Evolutionary conservation across 92 coral and sea anemone genomes (phyloP).

Genomic region (Parazoanthus atlanticus): DNA sequence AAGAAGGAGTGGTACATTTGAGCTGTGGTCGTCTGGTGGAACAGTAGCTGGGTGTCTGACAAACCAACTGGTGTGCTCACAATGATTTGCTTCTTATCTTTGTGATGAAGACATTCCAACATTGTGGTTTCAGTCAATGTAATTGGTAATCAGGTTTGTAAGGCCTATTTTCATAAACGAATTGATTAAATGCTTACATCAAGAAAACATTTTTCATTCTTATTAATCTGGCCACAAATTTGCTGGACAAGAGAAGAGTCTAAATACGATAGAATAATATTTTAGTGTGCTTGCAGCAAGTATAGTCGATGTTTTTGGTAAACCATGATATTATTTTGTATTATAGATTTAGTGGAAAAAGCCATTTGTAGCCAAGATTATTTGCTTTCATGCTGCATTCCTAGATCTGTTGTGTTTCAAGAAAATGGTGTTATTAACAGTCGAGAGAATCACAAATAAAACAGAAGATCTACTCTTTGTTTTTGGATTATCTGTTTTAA

Average conservation of each 20-base stretch:
- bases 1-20: constrained; percentile 90
- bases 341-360: not conserved
- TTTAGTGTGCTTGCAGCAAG: not conserved
- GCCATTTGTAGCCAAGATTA: not conserved
- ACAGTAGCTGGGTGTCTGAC: not conserved
- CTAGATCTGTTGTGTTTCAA: not conserved
- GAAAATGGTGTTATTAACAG: not conserved
- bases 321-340: not conserved
- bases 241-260: not conserved
- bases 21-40: not conserved
- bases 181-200: constrained; percentile 18
- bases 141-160: not conserved
- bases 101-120: not conserved
- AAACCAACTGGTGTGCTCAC: constrained; percentile 1
- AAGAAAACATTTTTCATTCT: not conserved
- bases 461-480: not conserved
- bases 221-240: not conserved
- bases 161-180: not conserved
- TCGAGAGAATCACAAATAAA: not conserved
- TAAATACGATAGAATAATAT: not conserved
- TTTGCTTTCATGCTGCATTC: not conserved
- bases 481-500: not conserved
- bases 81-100: not conserved
- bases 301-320: not conserved
- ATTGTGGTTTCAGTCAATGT: not conserved